A percentile compares a stretch with the other conserved stretches of the same genome.
Evolutionary conservation across 92 coral and sea anemone species (phyloP).

Genomic region (Plumapathes pennacea): DNA sequence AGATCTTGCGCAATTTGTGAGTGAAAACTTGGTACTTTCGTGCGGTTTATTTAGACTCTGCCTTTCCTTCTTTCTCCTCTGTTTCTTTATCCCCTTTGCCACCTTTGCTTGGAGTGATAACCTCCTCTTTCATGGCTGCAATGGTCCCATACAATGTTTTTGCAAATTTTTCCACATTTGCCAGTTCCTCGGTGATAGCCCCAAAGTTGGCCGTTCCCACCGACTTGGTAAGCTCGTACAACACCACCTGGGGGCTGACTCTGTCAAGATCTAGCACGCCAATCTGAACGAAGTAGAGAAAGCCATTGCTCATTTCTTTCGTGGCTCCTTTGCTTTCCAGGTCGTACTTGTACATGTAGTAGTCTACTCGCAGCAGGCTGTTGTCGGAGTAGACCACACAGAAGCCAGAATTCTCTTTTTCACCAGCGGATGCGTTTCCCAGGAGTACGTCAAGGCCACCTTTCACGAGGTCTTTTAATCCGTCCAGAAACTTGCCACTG

Average conservation of each 20-base stretch:
- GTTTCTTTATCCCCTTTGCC: too few relatives aligned
- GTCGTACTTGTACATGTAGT: slow-evolving; percentile 28
- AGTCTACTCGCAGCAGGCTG: slow-evolving; percentile 33
- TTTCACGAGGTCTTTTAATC: slow-evolving; percentile 3
- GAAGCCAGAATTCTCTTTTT: slow-evolving; percentile 5
- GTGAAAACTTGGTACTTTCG: too few relatives aligned
- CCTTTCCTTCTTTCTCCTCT: too few relatives aligned
- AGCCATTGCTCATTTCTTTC: slow-evolving; percentile 10
- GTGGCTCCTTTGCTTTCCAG: slow-evolving; percentile 9
- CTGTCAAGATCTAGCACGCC: slow-evolving; percentile 21
- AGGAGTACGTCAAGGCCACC: slow-evolving; percentile 7
- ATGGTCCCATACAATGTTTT: slow-evolving; percentile 9
- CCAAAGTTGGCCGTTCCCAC: slow-evolving; percentile 14
- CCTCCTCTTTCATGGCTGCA: too few relatives aligned
- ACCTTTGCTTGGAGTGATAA: too few relatives aligned
- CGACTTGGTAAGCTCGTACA: slow-evolving; percentile 36
- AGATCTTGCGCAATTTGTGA: too few relatives aligned
- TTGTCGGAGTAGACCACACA: slow-evolving; percentile 22
- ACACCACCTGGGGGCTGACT: slow-evolving; percentile 20
- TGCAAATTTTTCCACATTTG: slow-evolving; percentile 18
- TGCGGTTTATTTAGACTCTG: too few relatives aligned
- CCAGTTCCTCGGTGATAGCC: slow-evolving; percentile 8
- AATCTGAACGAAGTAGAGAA: slow-evolving; percentile 31
- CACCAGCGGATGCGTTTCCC: slow-evolving; percentile 20
- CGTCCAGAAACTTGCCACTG: slow-evolving; percentile 14